These are phyloP conservation scores for Plebejus argus DNA, from an alignment of 2,888 invertebrate species.

Conservation along the genomic window DNA sequence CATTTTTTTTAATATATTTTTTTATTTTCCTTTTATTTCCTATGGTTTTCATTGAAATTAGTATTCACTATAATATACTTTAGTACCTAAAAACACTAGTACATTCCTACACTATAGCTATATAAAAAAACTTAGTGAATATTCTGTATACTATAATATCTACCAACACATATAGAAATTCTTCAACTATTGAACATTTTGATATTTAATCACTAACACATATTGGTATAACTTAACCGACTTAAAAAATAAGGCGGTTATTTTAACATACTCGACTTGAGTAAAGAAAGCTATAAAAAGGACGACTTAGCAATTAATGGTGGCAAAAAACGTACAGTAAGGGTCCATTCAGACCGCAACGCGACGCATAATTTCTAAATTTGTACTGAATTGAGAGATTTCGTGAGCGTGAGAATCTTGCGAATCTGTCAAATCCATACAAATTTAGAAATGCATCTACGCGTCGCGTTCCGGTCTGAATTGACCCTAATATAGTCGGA, in stretches of 20 bases:
- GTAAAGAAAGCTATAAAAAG: background rate
- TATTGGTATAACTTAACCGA: background rate
- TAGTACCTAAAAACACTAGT: slow-evolving; percentile 5
- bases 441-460: too few species aligned
- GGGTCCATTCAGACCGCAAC: too few species aligned
- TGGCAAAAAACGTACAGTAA: too few species aligned
- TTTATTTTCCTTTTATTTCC: background rate
- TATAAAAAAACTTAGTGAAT: background rate
- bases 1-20: background rate
- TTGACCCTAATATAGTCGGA: too few species aligned
- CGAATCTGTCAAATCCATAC: too few species aligned
- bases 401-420: too few species aligned
- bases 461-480: too few species aligned
- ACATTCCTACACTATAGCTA: slow-evolving; percentile 11
- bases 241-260: too few species aligned
- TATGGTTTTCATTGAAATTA: background rate
- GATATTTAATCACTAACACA: background rate
- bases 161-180: slow-evolving; percentile 13
- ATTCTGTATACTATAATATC: background rate
- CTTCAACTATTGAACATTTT: slow-evolving; percentile 4
- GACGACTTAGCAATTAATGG: too few species aligned
- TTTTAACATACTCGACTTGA: background rate
- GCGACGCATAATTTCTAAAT: too few species aligned
- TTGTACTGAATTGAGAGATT: too few species aligned
- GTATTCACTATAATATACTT: background rate